phyloP scores from a whole-genome alignment of 2,797 vertebrate species.

The Protosalanx chinensis region DNA sequence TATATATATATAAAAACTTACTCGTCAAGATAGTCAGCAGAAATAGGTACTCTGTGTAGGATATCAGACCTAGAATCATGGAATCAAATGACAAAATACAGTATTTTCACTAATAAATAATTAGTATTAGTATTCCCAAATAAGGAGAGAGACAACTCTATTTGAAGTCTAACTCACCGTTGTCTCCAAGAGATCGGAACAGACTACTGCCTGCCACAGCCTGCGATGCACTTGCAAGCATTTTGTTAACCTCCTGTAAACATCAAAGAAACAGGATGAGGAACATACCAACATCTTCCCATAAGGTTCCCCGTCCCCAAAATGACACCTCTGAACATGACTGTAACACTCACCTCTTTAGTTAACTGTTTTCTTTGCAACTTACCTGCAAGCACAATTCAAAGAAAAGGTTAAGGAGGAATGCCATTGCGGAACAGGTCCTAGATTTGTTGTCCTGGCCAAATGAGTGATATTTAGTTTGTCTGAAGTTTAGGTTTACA shows the following conservation, averaged over 20 bases:
- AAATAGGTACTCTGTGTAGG: constrained; percentile 96
- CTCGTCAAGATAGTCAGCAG: constrained; percentile 94
- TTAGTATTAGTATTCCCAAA: too few relatives aligned
- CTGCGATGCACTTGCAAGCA: constrained; percentile 72
- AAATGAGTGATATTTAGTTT: background rate
- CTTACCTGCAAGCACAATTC: constrained; percentile 73
- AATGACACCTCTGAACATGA: too few relatives aligned
- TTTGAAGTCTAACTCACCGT: constrained; percentile 71
- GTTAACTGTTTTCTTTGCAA: constrained; percentile 78
- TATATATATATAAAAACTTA: constrained; percentile 71
- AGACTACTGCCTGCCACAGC: constrained; percentile 74
- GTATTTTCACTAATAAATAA: background rate
- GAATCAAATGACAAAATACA: constrained; percentile 33
- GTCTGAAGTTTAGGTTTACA: background rate
- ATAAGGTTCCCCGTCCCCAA: too few relatives aligned
- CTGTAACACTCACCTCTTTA: constrained; percentile 69
- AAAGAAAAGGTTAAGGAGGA: background rate
- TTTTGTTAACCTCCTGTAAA: constrained; percentile 79
- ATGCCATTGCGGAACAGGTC: background rate
- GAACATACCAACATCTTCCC: background rate
- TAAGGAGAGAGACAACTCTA: background rate
- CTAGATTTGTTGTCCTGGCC: too few relatives aligned
- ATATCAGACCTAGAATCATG: constrained; percentile 82
- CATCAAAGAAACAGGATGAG: background rate
- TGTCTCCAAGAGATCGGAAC: constrained; percentile 89